Percentiles rank a stretch among this genome's conserved stretches.
These are phyloP conservation scores for Drosophila falleni DNA, from an alignment of 2,888 invertebrate species.

Conservation along the genomic window DNA sequence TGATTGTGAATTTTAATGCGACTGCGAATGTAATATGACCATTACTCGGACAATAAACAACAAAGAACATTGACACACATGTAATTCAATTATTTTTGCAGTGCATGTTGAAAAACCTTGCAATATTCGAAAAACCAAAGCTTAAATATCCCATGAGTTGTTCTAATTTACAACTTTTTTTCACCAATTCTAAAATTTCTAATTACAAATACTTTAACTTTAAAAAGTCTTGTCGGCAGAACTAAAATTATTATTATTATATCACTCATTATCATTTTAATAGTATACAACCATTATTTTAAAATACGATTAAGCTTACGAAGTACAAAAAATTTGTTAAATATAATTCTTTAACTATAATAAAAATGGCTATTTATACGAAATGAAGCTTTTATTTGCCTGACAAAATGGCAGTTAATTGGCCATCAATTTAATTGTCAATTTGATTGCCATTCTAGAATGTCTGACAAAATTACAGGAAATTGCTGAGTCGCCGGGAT, in stretches of 20 bases:
- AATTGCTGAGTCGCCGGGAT: constrained; percentile 42
- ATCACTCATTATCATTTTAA: no score
- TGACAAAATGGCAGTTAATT: constrained; percentile 44
- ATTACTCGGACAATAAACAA: constrained; percentile 16
- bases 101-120: constrained; percentile 7
- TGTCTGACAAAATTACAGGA: constrained; percentile 31
- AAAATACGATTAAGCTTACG: constrained; percentile 1
- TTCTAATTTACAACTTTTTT: no score
- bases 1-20: constrained; percentile 34
- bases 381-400: constrained; percentile 9
- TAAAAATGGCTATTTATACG: neutral
- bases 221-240: no score
- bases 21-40: constrained; percentile 25
- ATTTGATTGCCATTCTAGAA: constrained; percentile 4
- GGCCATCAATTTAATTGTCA: constrained; percentile 26
- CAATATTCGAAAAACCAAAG: constrained; percentile 5
- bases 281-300: no score
- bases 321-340: neutral
- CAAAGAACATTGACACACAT: constrained; percentile 20
- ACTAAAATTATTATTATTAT: no score
- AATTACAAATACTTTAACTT: no score
- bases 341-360: neutral
- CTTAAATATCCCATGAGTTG: neutral
- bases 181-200: no score
- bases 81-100: constrained; percentile 53